Conservation (phyloP, 2,113 vertebrate species). For the Cyanistes caeruleus region DNA sequence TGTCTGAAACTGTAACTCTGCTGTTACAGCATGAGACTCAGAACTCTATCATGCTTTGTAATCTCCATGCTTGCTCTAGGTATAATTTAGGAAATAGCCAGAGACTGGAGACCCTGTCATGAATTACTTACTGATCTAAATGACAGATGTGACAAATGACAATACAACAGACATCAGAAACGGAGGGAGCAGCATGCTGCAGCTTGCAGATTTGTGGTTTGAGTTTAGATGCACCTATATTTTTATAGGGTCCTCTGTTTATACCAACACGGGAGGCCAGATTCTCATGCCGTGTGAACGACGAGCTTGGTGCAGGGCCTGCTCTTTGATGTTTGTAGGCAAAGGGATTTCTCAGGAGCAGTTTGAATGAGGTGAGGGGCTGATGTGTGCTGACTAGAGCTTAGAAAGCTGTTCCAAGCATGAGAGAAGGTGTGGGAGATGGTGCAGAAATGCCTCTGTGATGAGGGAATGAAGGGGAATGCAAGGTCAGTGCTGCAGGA, state of each 20-base stretch:
- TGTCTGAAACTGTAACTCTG: constrained; percentile 20
- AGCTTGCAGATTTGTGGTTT: not conserved
- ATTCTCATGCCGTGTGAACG: constrained; percentile 11
- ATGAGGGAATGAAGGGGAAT: constrained; percentile 66
- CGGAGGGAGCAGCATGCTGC: not conserved
- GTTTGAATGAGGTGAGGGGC: constrained; percentile 65
- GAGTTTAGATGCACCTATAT: constrained; percentile 20
- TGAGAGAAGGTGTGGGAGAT: constrained; percentile 69
- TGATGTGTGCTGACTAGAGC: constrained; percentile 64
- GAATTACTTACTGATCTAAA: not conserved
- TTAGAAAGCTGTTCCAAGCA: constrained; percentile 62
- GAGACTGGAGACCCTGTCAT: not conserved
- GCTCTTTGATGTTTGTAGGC: constrained; percentile 55
- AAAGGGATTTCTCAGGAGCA: constrained; percentile 52
- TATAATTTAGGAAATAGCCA: not conserved
- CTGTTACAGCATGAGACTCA: not conserved
- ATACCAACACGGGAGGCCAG: not conserved
- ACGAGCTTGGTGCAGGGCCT: not conserved
- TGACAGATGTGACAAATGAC: not conserved
- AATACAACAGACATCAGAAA: not conserved
- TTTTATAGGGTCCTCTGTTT: constrained; percentile 7
- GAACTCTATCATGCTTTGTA: not conserved
- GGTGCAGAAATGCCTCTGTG: constrained; percentile 68
- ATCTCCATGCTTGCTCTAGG: not conserved
- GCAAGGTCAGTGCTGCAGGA: constrained; percentile 54